Percentiles rank a stretch among this genome's conserved stretches.
These are phyloP conservation scores for Corvus moneduloides DNA, from an alignment of 2,113 vertebrate genomes.

Conservation along the genomic window DNA sequence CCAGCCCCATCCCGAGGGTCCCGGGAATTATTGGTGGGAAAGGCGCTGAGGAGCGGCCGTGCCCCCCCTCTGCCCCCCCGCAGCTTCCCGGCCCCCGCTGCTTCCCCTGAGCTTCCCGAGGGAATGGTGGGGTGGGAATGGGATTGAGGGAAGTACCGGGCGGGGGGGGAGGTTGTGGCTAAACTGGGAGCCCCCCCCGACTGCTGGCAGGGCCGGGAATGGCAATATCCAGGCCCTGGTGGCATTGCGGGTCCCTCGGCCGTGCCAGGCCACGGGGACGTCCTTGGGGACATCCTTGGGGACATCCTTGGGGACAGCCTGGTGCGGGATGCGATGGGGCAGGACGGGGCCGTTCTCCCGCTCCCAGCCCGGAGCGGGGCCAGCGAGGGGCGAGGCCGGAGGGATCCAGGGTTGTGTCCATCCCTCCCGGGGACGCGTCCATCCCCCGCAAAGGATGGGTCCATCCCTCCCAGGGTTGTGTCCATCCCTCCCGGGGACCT, in stretches of 20 bases:
- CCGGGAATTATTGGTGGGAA: no score
- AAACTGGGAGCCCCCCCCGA: neutral
- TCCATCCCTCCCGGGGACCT: neutral
- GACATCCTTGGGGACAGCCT: neutral
- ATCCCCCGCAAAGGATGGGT: no score
- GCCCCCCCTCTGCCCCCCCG: no score
- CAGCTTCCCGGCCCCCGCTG: no score
- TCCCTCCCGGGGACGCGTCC: neutral
- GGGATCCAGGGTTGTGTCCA: neutral
- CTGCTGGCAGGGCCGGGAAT: neutral
- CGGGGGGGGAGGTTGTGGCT: no score
- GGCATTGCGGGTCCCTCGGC: neutral
- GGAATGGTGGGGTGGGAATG: neutral
- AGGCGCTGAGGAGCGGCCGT: no score
- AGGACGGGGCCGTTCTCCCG: rapidly evolving
- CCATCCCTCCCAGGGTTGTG: rapidly evolving
- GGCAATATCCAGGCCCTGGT: neutral
- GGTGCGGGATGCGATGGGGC: neutral
- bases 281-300: neutral
- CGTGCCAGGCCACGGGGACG: neutral
- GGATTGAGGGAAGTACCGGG: no score
- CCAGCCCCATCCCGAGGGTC: no score
- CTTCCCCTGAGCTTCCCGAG: neutral
- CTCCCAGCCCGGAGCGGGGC: neutral
- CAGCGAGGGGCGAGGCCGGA: rapidly evolving